Base-by-base conservation (phyloP, 2,113 vertebrate species). In the Pimephales promelas region DNA sequence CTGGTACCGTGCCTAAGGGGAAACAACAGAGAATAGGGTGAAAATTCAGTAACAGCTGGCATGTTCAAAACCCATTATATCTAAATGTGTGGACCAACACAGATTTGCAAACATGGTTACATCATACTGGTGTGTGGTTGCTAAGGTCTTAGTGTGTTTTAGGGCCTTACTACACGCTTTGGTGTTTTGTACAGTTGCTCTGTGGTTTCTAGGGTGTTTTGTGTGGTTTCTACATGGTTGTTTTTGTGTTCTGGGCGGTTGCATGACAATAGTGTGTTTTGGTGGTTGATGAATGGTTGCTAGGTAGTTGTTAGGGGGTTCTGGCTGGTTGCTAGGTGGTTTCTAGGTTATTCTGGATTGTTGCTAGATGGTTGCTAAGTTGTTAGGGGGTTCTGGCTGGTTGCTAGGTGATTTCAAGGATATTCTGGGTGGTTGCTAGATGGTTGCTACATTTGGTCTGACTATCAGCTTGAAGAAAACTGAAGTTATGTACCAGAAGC, bases 1-100 rank as follows among this genome's bases (percentile, higher is more conserved):
- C 98, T 93, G 16, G 98, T 99, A 16, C 98, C 98, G 40, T 99
- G 98, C 86, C 98, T 99, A 81, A 62, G 74, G 82, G 84, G 13
- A 74, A 26, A 79, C 5, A 75, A 45, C 40, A 61, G 34, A 59
- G n/a, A 36, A 59, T 56, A 76, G 52, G 22, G 34, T 74, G 31
- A 49, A 45, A 74, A 52, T 74, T 74, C 45, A 18, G 24, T 4
- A 52, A 28, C 6, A 52, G 24, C 26, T 16, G 9, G 26, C 24
- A 28, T 22, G 24, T 52, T 52, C 16, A 28, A 52, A 74, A 52
- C 47, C 10, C 26, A 52, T 31, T 74, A 28, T 52, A 49, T 47
- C 16, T 74, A 28, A 28, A 74, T 52, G 10, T 74, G 72, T 10
- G 28, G 7, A 52, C 24, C 16, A 47, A 43, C 10, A 49, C 28